These are phyloP conservation scores for Bellardia pandia DNA, from an alignment of 2,888 invertebrate genomes.

Conservation along the genomic window DNA sequence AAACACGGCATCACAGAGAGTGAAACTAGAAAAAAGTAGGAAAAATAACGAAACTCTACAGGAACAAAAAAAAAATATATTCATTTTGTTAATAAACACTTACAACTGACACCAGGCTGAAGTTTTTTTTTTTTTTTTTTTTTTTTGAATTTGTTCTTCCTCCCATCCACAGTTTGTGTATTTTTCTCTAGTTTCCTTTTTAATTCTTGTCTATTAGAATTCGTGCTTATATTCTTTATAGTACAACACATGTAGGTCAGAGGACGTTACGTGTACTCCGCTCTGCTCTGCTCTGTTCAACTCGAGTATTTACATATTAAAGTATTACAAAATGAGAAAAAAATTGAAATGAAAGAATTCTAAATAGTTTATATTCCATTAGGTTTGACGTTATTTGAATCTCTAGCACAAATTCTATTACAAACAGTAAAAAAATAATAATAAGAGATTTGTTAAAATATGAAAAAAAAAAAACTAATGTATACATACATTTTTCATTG, in stretches of 20 bases:
- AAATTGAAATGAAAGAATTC: slow-evolving; percentile 22
- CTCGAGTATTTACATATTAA: slow-evolving; percentile 7
- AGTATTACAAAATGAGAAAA: background rate
- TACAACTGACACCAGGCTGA: slow-evolving; percentile 55
- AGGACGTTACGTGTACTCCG: slow-evolving; percentile 28
- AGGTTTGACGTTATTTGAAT: slow-evolving; percentile 27
- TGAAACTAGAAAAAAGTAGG: background rate
- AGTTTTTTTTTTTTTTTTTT: slow-evolving; percentile 27
- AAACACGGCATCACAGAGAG: slow-evolving; percentile 32
- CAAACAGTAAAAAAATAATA: background rate
- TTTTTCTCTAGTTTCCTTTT: slow-evolving; percentile 41
- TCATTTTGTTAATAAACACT: slow-evolving; percentile 62
- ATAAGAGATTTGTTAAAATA: background rate
- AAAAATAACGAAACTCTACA: slow-evolving; percentile 33
- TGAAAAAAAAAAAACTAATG: background rate
- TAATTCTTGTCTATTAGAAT: slow-evolving; percentile 53
- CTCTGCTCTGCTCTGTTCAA: background rate
- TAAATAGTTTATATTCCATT: slow-evolving; percentile 34
- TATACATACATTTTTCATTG: background rate
- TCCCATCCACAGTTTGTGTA: background rate
- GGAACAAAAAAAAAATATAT: slow-evolving; percentile 33
- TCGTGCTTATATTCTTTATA: slow-evolving; percentile 35
- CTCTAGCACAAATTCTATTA: slow-evolving; percentile 4
- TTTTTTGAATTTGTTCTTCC: background rate
- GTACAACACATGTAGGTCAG: slow-evolving; percentile 46